Percentiles rank a stretch among this genome's conserved stretches.
Evolutionary conservation across 1,140 invertebrate species (phyloP).

Genomic region (Drosophila nannoptera): DNA sequence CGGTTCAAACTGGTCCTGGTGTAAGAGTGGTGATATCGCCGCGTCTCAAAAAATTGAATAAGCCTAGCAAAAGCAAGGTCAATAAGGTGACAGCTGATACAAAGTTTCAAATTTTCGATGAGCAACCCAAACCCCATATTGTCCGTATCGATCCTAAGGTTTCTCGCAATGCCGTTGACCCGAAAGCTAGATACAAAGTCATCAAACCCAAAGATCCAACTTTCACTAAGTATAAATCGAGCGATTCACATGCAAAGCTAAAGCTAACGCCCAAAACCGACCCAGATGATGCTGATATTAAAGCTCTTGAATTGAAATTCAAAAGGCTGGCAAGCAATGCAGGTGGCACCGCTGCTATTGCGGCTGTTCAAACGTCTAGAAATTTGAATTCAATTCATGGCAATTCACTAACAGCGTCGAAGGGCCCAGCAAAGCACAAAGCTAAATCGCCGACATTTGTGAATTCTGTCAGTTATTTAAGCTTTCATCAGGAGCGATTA

Average conservation of each 20-base stretch:
- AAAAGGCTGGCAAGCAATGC: conserved; percentile 29
- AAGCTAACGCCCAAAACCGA: neutral
- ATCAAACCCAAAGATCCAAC: conserved; percentile 20
- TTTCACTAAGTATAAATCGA: conserved; percentile 1
- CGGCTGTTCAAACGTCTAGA: conserved; percentile 4
- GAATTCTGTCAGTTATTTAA: conserved; percentile 40
- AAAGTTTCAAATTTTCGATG: conserved; percentile 44
- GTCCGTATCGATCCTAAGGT: conserved; percentile 33
- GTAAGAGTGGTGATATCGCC: conserved; percentile 51
- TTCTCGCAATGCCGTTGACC: conserved; percentile 7
- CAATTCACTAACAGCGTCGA: conserved; percentile 24
- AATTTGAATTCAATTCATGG: conserved; percentile 23
- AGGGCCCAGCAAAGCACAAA: neutral
- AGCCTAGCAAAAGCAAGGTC: conserved; percentile 13
- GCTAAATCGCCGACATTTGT: conserved; percentile 5
- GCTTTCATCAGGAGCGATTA: conserved; percentile 40
- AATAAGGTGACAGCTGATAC: conserved; percentile 27
- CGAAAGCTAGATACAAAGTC: conserved; percentile 14
- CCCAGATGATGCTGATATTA: conserved; percentile 29
- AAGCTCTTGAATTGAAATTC: conserved; percentile 24
- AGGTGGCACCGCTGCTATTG: conserved; percentile 10
- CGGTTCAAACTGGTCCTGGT: conserved; percentile 32
- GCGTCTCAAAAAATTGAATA: conserved; percentile 36
- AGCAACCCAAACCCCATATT: conserved; percentile 49
- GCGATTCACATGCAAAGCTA: conserved; percentile 8